Percentiles rank a stretch among this genome's conserved stretches.
phyloP scores from a whole-genome alignment of 2,888 invertebrate species.

The Agrochola litura region DNA sequence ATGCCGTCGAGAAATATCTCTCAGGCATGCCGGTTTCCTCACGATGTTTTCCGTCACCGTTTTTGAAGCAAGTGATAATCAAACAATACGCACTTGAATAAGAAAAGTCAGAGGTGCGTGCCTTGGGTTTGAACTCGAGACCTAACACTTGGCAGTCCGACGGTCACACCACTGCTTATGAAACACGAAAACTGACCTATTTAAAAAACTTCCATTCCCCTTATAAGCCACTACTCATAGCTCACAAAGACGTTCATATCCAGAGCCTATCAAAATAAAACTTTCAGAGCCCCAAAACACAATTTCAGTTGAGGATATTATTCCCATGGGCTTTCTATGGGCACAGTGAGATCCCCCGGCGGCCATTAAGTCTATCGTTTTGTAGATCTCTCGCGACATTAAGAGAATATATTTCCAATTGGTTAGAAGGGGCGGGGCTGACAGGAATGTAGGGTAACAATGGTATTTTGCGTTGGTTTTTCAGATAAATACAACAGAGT shows the following conservation, averaged over 20 bases:
- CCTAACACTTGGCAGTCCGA: too few relatives aligned
- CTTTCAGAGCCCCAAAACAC: slow-evolving; percentile 57
- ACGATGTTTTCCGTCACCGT: too few relatives aligned
- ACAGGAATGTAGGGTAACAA: slow-evolving; percentile 46
- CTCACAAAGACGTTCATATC: slow-evolving; percentile 39
- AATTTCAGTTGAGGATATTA: slow-evolving; percentile 63
- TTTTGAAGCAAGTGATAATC: too few relatives aligned
- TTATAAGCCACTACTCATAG: slow-evolving; percentile 39
- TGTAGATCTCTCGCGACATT: slow-evolving; percentile 78
- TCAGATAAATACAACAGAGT: background rate
- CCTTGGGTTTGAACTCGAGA: too few relatives aligned
- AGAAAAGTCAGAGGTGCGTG: too few relatives aligned
- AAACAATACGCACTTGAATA: too few relatives aligned
- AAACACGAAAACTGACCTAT: background rate
- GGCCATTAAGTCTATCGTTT: slow-evolving; percentile 77
- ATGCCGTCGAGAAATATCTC: too few relatives aligned
- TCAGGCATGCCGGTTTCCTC: too few relatives aligned
- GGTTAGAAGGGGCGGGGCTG: slow-evolving; percentile 69
- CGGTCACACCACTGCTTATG: too few relatives aligned
- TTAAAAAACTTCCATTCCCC: slow-evolving; percentile 7
- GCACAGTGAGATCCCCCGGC: slow-evolving; percentile 62
- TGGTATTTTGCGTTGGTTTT: slow-evolving; percentile 1
- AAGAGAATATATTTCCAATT: slow-evolving; percentile 78
- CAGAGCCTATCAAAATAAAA: slow-evolving; percentile 61
- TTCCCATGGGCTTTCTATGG: slow-evolving; percentile 62